Base-by-base conservation (phyloP, 2,888 invertebrate genomes). In the Baccha elongata region DNA sequence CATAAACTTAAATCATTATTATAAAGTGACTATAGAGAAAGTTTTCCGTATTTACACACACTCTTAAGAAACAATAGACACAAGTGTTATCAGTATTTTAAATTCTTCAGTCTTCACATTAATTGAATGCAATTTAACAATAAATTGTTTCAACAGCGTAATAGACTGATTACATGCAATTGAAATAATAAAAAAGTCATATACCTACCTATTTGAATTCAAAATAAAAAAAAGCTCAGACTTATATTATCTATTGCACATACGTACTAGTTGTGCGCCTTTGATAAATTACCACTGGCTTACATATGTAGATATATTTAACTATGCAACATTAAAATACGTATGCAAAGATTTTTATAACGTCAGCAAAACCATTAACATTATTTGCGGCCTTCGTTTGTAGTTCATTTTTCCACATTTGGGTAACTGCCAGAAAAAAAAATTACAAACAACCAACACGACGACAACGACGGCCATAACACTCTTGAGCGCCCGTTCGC, bases 391-490 rank as follows among this genome's bases (percentile, higher is more conserved):
- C 80, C 80, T 71, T 75, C 80, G 40, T 29, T 58, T 40, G 40
- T 58, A 64, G 53, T 58, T 65, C 42, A 62, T 81, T 62, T 74
- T 58, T 74, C 37, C 69, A 69, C 52, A n/a, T n/a, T 69, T 73
- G 80, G 80, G 11, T 44, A 52, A 35, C 8, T 64, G 67, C 35
- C 74, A 52, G 58, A 58, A 40, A 58, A 26, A 23, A 5, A 13
- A 10, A 1, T 10, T 15, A 8, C 17, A 15, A 46, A 2, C 21
- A 7, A 11, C 44, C 11, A 44, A 29, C 46, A 44, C n/a, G n/a
- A 13, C 26, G 13, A 3, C 19, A 46, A 37, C 17, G 13, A 26
- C 48, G 23, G 48, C 58, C 21, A 55, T 23, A 26, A 40, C 35
- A 40, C 52, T 40, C 15, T 11, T 32, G 26, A 26, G 29, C 40